Evolutionary conservation across 37 sponge, comb jelly and placozoan species (phyloP).

Genomic region (Beroe ovata): DNA sequence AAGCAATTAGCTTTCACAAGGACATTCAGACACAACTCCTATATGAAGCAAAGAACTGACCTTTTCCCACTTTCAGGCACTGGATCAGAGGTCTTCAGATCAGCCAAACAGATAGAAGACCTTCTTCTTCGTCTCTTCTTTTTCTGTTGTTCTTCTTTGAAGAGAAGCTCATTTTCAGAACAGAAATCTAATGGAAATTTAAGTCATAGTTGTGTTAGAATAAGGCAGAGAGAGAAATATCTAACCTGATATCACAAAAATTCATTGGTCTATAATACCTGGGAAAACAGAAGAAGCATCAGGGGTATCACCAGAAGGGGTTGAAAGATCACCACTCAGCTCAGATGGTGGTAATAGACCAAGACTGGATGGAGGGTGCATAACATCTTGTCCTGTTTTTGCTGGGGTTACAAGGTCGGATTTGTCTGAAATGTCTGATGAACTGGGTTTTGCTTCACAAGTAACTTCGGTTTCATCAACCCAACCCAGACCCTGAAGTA

Average conservation of each 20-base stretch:
- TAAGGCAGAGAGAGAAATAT: no score
- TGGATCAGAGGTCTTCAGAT: constrained; percentile 13
- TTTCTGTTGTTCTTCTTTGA: constrained; percentile 28
- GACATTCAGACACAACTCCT: no score
- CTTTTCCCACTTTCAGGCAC: neutral
- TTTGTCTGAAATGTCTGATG: neutral
- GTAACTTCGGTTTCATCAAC: neutral
- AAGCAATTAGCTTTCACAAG: no score
- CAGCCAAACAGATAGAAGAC: constrained; percentile 37
- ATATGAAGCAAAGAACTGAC: no score
- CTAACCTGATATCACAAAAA: no score
- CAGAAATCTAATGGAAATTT: constrained; percentile 5
- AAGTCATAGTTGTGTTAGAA: no score
- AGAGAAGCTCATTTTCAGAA: constrained; percentile 26
- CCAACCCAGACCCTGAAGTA: neutral
- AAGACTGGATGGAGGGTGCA: neutral
- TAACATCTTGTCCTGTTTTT: neutral
- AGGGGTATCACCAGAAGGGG: neutral
- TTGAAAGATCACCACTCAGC: neutral
- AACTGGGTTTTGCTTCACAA: no score
- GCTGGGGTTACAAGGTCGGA: neutral
- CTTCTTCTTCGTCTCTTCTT: constrained; percentile 24
- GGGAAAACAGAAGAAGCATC: neutral
- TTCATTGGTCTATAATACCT: neutral
- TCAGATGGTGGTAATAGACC: neutral